A percentile compares a stretch with the other conserved stretches of the same genome.
Conservation (phyloP, 1,140 invertebrate species). For the Mylabris phalerata region DNA sequence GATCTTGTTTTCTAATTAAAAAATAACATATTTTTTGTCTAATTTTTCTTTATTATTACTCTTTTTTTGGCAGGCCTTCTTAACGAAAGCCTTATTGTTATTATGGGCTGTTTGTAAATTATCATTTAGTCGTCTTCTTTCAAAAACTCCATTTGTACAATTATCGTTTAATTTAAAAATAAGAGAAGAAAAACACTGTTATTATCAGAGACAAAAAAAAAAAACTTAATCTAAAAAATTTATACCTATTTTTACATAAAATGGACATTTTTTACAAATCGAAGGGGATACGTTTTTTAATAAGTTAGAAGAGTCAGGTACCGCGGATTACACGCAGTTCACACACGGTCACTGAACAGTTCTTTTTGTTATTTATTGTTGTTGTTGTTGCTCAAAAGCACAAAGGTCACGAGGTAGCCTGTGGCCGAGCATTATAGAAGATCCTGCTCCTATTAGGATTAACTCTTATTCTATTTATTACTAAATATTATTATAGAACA, state of each 20-base stretch:
- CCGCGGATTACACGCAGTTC: constrained; percentile 33
- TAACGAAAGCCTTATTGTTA: constrained; percentile 7
- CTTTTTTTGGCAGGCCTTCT: constrained; percentile 13
- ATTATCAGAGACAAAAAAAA: constrained; percentile 12
- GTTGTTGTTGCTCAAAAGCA: constrained; percentile 3
- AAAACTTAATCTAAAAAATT: constrained; percentile 42
- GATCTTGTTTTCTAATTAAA: constrained; percentile 11
- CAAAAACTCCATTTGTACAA: constrained; percentile 18
- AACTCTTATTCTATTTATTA: neutral
- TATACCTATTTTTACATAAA: constrained; percentile 44
- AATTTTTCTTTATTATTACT: too few species aligned
- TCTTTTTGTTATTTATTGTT: constrained; percentile 13
- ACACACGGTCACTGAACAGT: constrained; percentile 21
- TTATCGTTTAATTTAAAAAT: constrained; percentile 13
- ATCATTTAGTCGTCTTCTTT: neutral
- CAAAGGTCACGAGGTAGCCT: constrained; percentile 34
- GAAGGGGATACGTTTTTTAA: constrained; percentile 35
- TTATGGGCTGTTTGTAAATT: constrained; percentile 13
- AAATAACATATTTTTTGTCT: neutral
- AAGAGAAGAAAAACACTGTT: constrained; percentile 12
- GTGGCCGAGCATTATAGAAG: constrained; percentile 22
- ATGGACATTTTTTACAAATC: constrained; percentile 43
- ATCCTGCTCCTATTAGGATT: constrained; percentile 4
- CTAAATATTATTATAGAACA: neutral
- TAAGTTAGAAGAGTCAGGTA: constrained; percentile 41